These are phyloP conservation scores for Siniperca undulata DNA, from an alignment of 2,797 vertebrate genomes.

Conservation along the genomic window DNA sequence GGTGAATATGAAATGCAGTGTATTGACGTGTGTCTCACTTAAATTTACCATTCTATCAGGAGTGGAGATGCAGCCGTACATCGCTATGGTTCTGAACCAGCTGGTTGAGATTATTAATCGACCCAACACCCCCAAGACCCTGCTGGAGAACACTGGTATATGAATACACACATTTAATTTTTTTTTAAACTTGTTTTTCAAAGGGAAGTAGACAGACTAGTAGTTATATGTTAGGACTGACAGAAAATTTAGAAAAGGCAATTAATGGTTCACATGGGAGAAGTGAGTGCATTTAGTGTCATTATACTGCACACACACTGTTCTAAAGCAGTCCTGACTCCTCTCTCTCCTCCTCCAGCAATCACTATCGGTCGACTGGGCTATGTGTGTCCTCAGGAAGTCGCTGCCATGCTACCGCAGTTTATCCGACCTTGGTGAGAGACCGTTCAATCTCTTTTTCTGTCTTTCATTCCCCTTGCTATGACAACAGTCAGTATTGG, in stretches of 20 bases:
- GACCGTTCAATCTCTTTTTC: background rate
- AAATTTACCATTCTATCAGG: conserved; percentile 77
- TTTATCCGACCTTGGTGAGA: conserved; percentile 95
- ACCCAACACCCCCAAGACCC: conserved; percentile 95
- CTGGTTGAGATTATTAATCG: conserved; percentile 96
- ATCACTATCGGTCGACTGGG: conserved; percentile 95
- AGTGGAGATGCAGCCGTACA: conserved; percentile 96
- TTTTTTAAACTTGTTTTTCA: background rate
- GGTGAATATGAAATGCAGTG: conserved; percentile 17
- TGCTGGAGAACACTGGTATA: conserved; percentile 94
- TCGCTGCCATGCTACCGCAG: conserved; percentile 93
- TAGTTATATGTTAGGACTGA: background rate
- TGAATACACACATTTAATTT: background rate
- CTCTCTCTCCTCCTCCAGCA: conserved; percentile 79
- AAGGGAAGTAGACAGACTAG: background rate
- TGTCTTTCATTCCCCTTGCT: background rate
- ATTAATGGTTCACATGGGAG: background rate
- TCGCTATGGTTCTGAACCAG: conserved; percentile 93
- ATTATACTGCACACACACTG: background rate
- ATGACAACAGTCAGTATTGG: background rate
- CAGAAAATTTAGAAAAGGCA: background rate
- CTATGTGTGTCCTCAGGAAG: conserved; percentile 95
- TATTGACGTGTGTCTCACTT: background rate
- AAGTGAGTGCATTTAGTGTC: background rate
- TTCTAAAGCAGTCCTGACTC: conserved; percentile 4